Conservation (phyloP, 2,113 vertebrate genomes). For the Erythrolamprus reginae region DNA sequence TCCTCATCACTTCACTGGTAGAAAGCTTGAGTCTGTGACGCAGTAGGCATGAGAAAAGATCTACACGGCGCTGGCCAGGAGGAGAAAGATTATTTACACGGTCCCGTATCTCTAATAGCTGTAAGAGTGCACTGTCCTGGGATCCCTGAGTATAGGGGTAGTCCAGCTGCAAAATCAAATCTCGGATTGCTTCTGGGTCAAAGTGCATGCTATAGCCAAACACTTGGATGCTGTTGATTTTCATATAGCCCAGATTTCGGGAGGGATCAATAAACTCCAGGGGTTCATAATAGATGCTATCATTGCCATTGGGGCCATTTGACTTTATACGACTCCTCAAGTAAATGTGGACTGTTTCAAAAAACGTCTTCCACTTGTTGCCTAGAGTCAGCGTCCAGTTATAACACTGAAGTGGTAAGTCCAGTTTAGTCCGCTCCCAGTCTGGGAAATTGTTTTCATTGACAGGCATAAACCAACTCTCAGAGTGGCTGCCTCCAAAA, state of each 20-base stretch:
- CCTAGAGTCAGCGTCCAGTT: conserved; percentile 96
- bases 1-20: conserved; percentile 90
- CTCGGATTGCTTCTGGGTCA: conserved; percentile 92
- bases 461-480: conserved; percentile 95
- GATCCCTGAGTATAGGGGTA: conserved; percentile 97
- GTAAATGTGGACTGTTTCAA: conserved; percentile 96
- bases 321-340: conserved; percentile 89
- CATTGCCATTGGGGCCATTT: conserved; percentile 74
- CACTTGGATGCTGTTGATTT: conserved; percentile 96
- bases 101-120: conserved; percentile 90
- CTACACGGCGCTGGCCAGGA: conserved; percentile 84
- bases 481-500: conserved; percentile 96
- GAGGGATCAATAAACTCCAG: conserved; percentile 86
- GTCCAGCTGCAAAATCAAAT: conserved; percentile 94
- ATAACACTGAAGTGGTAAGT: conserved; percentile 91
- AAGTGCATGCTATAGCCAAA: conserved; percentile 99
- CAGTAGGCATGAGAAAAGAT: conserved; percentile 93
- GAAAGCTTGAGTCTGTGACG: conserved; percentile 94
- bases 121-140: conserved; percentile 92
- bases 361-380: conserved; percentile 98
- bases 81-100: conserved; percentile 94
- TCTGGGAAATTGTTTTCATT: conserved; percentile 88
- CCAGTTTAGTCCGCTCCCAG: conserved; percentile 91
- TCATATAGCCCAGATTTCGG: conserved; percentile 95
- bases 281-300: conserved; percentile 90